Evolutionary conservation across 2,113 vertebrate species (phyloP), one percentile per base, ranked within the genome.

Genomic region (Tachuris rubrigastra): DNA sequence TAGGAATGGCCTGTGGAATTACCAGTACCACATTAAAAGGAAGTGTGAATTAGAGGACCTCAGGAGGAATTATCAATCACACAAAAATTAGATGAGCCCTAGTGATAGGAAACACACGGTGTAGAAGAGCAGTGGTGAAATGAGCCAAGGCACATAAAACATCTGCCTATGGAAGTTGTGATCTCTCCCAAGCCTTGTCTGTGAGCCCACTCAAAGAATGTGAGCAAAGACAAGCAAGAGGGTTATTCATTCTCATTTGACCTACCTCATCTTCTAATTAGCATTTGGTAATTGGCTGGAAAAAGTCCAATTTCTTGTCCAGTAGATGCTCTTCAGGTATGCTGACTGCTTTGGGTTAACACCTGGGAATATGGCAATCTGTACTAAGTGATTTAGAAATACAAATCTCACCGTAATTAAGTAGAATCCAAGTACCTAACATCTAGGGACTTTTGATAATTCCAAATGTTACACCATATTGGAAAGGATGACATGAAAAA

Each of bases 251-350:
- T 96, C 66, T 82, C 81, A 79, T 89, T 66, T 97, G 84, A 94
- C 94, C 91, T 93, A 82, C 49, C 82, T 87, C n/a, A 91, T 65
- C 72, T 86, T 93, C 93, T 90, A 86, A 92, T 92, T 95, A 95
- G 80, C 85, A 93, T 91, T 85, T 66, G 53, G 67, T 95, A 95
- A 95, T 93, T 92, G 84, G 39, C 56, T 92, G 84, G 95, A 93
- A 84, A 92, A 93, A 78, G 86, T 92, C 89, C 89, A 87, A 37
- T 73, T 91, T 82, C 59, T 87, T 89, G 93, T 44, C 66, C 73
- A 69, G 37, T 68, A 69, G 87, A 79, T 85, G 81, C 2, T 65
- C 53, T 82, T 95, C 74, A 92, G 77, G 89, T 92, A 49, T 10
- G 69, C 47, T 82, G 68, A n/a, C 49, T 78, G 80, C 49, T 87